Conservation (phyloP, 1,140 invertebrate species). For the Triops cancriformis region DNA sequence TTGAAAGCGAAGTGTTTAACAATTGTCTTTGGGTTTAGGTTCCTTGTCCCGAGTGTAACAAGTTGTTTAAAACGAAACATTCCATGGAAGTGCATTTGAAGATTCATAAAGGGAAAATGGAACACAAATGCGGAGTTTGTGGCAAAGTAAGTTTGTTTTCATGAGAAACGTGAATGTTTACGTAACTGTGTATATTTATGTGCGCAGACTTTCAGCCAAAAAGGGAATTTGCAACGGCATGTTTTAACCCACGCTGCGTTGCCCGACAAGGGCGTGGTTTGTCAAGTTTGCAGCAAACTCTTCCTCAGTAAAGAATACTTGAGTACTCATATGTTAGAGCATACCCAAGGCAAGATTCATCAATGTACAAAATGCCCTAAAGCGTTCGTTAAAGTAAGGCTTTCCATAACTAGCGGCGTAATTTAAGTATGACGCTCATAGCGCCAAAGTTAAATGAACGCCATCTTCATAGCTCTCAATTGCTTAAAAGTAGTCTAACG, state of each 20-base stretch:
- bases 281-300: constrained; percentile 36
- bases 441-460: too few relatives aligned
- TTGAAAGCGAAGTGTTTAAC: neutral
- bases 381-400: constrained; percentile 39
- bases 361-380: constrained; percentile 39
- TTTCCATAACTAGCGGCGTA: too few relatives aligned
- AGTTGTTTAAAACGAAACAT: constrained; percentile 44
- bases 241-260: constrained; percentile 38
- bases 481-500: too few relatives aligned
- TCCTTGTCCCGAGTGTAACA: constrained; percentile 42
- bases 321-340: constrained; percentile 40
- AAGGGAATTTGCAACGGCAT: constrained; percentile 42
- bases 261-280: constrained; percentile 35
- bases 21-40: constrained; percentile 25
- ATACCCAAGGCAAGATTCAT: constrained; percentile 32
- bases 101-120: constrained; percentile 36
- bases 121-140: constrained; percentile 43
- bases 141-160: constrained; percentile 36
- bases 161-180: neutral
- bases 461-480: too few relatives aligned
- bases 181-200: neutral
- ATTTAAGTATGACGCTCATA: too few relatives aligned
- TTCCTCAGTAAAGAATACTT: constrained; percentile 44
- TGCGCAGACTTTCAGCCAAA: constrained; percentile 39
- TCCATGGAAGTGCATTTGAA: constrained; percentile 42